Percentiles rank a stretch among this genome's conserved stretches.
phyloP scores from a whole-genome alignment of 2,888 invertebrate species.

The Odontocerum albicorne region DNA sequence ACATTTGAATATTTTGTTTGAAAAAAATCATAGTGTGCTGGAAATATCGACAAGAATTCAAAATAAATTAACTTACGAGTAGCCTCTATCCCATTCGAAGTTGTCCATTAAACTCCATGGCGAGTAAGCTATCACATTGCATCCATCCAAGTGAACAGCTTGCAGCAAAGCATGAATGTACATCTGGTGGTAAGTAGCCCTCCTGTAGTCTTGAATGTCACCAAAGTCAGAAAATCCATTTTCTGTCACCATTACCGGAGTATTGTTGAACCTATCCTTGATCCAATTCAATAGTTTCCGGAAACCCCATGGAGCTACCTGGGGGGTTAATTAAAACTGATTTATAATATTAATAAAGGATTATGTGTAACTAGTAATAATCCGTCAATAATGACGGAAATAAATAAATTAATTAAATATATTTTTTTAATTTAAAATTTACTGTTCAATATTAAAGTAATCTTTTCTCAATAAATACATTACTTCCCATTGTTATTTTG shows the following conservation, averaged over 20 bases:
- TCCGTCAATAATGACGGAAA: no score
- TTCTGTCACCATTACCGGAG: conserved; percentile 59
- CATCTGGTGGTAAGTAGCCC: conserved; percentile 61
- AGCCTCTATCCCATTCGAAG: conserved; percentile 81
- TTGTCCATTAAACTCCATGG: conserved; percentile 85
- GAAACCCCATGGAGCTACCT: conserved; percentile 63
- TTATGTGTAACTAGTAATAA: no score
- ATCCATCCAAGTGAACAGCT: conserved; percentile 60
- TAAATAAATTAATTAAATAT: no score
- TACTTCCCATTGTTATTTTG: no score
- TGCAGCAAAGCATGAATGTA: conserved; percentile 54
- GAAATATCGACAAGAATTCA: no score
- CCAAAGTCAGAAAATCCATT: conserved; percentile 58
- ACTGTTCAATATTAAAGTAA: no score
- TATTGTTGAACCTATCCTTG: conserved; percentile 54
- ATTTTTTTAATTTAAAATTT: no score
- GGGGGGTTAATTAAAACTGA: conserved; percentile 29
- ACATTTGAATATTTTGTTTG: no score
- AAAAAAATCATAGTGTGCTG: no score
- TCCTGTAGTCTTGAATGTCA: conserved; percentile 54
- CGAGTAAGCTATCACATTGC: conserved; percentile 70
- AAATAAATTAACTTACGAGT: conserved; percentile 60
- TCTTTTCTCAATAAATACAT: no score
- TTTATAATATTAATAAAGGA: no score
- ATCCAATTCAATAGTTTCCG: conserved; percentile 59